Percentiles rank a stretch among this genome's conserved stretches.
Evolutionary conservation across 2,797 vertebrate species (phyloP).

Genomic region (Streptopelia turtur): DNA sequence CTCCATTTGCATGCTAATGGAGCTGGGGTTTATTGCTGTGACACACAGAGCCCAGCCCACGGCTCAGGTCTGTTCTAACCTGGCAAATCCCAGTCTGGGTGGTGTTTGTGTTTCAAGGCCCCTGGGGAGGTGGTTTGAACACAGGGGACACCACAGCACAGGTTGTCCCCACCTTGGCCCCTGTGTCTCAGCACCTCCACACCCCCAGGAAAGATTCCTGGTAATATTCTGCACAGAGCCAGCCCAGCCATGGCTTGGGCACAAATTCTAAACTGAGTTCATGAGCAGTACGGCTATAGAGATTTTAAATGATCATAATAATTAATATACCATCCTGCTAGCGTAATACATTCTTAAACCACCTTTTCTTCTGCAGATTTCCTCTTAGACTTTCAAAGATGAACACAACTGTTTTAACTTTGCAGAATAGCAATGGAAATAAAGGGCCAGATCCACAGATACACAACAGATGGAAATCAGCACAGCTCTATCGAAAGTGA

Average conservation of each 20-base stretch:
- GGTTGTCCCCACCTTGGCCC: not conserved
- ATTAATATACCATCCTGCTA: not conserved
- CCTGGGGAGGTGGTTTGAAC: no score
- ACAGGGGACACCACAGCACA: rapidly evolving
- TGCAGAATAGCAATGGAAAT: not conserved
- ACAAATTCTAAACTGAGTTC: not conserved
- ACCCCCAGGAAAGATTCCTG: not conserved
- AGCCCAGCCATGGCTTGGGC: not conserved
- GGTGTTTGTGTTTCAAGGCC: not conserved
- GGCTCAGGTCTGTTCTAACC: not conserved
- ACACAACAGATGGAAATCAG: not conserved
- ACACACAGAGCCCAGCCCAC: not conserved
- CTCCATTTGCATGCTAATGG: not conserved
- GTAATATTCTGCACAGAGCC: not conserved
- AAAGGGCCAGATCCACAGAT: not conserved
- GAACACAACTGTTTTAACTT: not conserved
- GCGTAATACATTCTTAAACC: not conserved
- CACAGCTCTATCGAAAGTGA: not conserved
- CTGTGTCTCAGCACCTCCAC: not conserved
- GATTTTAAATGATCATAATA: not conserved
- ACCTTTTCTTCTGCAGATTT: not conserved
- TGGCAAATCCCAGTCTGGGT: no score
- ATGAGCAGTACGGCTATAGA: not conserved
- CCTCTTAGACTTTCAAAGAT: rapidly evolving
- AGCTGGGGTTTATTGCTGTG: not conserved